These are phyloP conservation scores for Leptoteleia sp. DNA, from an alignment of 1,140 invertebrate genomes.

Conservation along the genomic window DNA sequence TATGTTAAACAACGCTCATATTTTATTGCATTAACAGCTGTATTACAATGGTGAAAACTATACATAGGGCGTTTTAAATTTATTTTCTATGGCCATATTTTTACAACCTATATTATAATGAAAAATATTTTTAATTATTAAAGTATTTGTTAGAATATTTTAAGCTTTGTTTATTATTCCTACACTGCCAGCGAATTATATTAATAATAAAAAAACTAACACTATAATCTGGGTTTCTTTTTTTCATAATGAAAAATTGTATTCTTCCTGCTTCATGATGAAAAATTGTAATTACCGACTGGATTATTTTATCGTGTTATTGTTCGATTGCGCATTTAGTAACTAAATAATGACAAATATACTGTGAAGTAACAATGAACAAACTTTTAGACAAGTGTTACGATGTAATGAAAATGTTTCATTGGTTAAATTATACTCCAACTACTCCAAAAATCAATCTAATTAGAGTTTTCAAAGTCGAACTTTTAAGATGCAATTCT, in stretches of 20 bases:
- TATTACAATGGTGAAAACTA: neutral
- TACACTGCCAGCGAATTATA: slow-evolving; percentile 48
- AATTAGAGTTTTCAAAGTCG: neutral
- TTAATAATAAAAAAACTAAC: neutral
- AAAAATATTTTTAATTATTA: slow-evolving; percentile 62
- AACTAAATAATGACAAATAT: slow-evolving; percentile 11
- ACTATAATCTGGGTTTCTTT: too few relatives aligned
- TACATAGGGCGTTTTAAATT: slow-evolving; percentile 8
- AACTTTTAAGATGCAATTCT: too few relatives aligned
- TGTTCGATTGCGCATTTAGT: neutral
- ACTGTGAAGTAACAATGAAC: slow-evolving; percentile 8
- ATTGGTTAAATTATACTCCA: neutral
- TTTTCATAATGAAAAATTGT: slow-evolving; percentile 62
- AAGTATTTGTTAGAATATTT: slow-evolving; percentile 49
- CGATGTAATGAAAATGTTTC: slow-evolving; percentile 20
- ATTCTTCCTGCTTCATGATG: slow-evolving; percentile 67
- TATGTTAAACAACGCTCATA: slow-evolving; percentile 23
- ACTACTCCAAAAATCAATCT: slow-evolving; percentile 2
- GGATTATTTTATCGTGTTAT: slow-evolving; percentile 5
- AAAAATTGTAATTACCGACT: slow-evolving; percentile 23
- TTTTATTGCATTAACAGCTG: slow-evolving; percentile 31
- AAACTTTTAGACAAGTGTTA: slow-evolving; percentile 10
- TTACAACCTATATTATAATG: slow-evolving; percentile 39
- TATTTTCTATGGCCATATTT: slow-evolving; percentile 18
- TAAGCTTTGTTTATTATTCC: slow-evolving; percentile 51